phyloP scores from a whole-genome alignment of 2,888 invertebrate genomes.

The Cabera pusaria region DNA sequence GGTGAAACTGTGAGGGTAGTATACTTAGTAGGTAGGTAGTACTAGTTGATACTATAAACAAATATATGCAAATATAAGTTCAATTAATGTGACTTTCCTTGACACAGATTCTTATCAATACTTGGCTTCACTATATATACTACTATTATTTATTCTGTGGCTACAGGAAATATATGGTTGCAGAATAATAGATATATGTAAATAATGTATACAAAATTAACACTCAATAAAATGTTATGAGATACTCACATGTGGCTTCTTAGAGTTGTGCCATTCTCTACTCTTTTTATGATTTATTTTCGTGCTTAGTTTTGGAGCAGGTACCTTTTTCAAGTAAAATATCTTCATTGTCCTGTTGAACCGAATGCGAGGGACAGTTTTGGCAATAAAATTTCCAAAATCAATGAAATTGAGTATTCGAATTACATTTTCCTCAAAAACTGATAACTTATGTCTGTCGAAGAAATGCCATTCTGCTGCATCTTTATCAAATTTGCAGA shows the following conservation, averaged over 20 bases:
- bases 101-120: no score
- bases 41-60: no score
- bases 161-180: no score
- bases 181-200: no score
- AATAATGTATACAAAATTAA: not conserved
- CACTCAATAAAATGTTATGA: not conserved
- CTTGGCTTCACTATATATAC: no score
- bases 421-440: constrained; percentile 88
- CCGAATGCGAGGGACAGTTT: constrained; percentile 86
- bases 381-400: constrained; percentile 89
- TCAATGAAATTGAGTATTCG: constrained; percentile 90
- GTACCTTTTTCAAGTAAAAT: constrained; percentile 66
- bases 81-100: no score
- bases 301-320: constrained; percentile 55
- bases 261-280: constrained; percentile 75
- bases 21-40: no score
- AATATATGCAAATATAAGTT: no score
- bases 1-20: no score
- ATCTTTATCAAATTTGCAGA: constrained; percentile 87
- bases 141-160: no score
- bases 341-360: constrained; percentile 83
- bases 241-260: constrained; percentile 60
- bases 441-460: constrained; percentile 77
- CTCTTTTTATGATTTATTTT: constrained; percentile 68
- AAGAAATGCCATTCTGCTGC: constrained; percentile 88